Evolutionary conservation across 2,888 invertebrate genomes (phyloP), one percentile per base, ranked within the genome.

Genomic region (Ctena decussata): DNA sequence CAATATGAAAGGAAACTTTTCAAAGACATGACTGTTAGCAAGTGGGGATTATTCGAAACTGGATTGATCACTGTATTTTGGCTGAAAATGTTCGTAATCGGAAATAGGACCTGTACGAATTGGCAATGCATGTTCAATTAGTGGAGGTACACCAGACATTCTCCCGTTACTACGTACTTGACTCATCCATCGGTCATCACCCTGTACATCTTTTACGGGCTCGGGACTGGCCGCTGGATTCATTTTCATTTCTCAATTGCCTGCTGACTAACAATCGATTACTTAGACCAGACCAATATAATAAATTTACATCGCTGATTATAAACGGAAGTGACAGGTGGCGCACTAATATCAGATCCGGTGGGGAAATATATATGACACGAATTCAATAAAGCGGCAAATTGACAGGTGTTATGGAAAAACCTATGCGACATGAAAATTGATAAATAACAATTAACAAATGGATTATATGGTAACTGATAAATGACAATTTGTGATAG

Each of bases 151-250:
- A 8, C 3, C 18, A 24, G 21, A 60, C 5, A 30, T 60, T 60
- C 1, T 27, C 11, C 8, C 27, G 3, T n/a, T 27, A 72, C 46
- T 32, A 37, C 24, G 44, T 96, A 97, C 97, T 96, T 98, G 97
- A 96, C 97, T 97, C 95, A 98, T 97, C 98, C 98, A 98, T 94
- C 98, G 97, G 93, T 97, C 97, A 96, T 98, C 98, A 75, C 98
- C 98, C 93, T 98, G 98, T 70, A 96, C 96, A 96, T 98, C 98
- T 94, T 97, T 97, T 91, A 97, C 97, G 89, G 97, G 97, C 87
- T 97, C 96, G 90, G 98, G 97, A 92, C 97, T 96, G 91, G 97
- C 97, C 94, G 98, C 98, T 71, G 93, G 97, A 96, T 97, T 98
- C 97, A 97, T 97, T 39, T 75, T 71, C 30, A 65, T 35, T 30